Evolutionary conservation across 2,113 vertebrate genomes (phyloP), one percentile per base, ranked within the genome.

Genomic region (Helogale parvula): DNA sequence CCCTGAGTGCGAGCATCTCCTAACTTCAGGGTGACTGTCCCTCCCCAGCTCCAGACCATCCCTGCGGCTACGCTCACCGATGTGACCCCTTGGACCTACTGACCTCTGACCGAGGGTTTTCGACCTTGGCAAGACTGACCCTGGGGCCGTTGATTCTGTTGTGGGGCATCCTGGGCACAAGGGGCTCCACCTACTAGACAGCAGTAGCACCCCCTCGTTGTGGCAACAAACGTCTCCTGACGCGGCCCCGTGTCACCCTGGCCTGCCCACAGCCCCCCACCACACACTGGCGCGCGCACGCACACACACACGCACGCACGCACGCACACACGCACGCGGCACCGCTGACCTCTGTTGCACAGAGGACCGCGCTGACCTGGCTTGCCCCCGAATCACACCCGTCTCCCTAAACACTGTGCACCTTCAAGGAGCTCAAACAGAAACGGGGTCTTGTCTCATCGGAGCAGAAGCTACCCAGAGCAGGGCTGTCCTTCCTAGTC

Each of bases 271-370:
- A 1, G 10, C 6, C 1, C 29, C 29, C 45, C 3, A 41, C 23
- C 25, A 25, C 21, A 23, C 41, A 41, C 41, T 41, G 41, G 41
- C 41, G 5, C 41, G 41, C 41, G 5, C 41, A 41, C 41, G 5
- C 4, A 41, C 41, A 41, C 5, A 41, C 41, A 6, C 41, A 41
- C 41, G 5, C 41, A 41, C 41, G 41, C n/a, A n/a, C 38, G 38
- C 38, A 41, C 60, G 4, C 63, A 1, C 9, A 0, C 14, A 0
- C 31, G 33, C 29, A 16, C 7, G 12, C 35, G 35, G 33, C 27
- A 57, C 17, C 27, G 1, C 0, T 2, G 0, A 2, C 0, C 21
- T 3, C 27, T 60, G 27, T 16, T 19, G 7, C 9, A 10, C 7
- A 9, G 5, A 47, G 29, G 25, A 7, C 14, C 23, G 3, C 16